Evolutionary conservation across 37 sponge, comb jelly and placozoan species (phyloP), one percentile per base, ranked within the genome.

Genomic region (Axinella damicornis): DNA sequence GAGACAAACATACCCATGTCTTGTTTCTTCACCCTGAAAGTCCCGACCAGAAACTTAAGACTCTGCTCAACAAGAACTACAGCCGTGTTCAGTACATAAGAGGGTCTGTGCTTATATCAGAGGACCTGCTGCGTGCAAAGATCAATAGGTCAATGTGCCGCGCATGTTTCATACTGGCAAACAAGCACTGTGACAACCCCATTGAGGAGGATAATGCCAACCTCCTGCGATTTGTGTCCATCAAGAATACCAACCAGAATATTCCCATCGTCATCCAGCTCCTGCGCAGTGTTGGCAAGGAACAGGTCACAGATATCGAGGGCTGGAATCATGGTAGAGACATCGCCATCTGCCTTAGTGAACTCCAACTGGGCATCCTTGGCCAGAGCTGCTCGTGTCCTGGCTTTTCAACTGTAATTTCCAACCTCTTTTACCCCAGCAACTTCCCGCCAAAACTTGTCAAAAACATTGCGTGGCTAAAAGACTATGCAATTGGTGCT

Each of bases 331-430:
- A 55, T 15, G 65, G 57, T 0, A 41, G 31, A 13, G 96, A 93
- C 69, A 78, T 80, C 31, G 92, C 88, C n/a, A 21, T 95, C 20
- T 96, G 91, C 39, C 31, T 90, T 2, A 84, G 37, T 62, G 94
- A 93, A 64, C 78, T 91, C 41, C 87, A 92, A 66, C 71, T 96
- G 21, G 95, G 95, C 0, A 60, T 94, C 28, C 71, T 96, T 21
- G 92, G 89, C 9, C 84, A 88, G 54, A 94, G 80, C 54, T 94
- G 92, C 31, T 25, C 79, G 19, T 88, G 95, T 69, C 97, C 95
- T 15, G 97, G 97, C 11, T 79, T 94, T 39, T 94, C 95, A 16
- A 91, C 97, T 32, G 63, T 94, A 1, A 59, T 96, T 20, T 57
- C 84, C 35, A 96, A 96, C 61, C 85, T 96, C 27, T 78, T 92